Evolutionary conservation across 2,797 vertebrate genomes (phyloP).

Genomic region (Manis crassicaudata): DNA sequence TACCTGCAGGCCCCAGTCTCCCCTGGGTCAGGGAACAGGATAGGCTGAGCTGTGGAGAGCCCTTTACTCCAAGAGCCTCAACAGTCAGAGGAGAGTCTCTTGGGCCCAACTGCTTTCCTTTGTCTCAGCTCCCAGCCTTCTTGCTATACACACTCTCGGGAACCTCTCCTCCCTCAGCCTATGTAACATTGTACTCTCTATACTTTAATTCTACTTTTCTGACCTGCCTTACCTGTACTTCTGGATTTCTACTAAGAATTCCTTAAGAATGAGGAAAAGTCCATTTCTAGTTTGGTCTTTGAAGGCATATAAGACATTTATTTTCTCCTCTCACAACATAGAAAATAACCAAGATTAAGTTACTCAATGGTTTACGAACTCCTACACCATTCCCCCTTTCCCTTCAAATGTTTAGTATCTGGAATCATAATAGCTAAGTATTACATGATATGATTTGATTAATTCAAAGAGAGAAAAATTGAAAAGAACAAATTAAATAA

Average conservation of each 20-base stretch:
- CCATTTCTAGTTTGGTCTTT: background rate
- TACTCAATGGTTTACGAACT: background rate
- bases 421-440: slow-evolving; percentile 26
- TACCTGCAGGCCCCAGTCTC: background rate
- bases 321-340: background rate
- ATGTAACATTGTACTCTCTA: background rate
- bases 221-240: background rate
- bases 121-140: background rate
- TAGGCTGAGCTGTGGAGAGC: background rate
- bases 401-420: slow-evolving; percentile 27
- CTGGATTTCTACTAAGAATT: background rate
- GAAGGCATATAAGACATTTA: background rate
- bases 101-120: background rate
- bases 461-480: background rate
- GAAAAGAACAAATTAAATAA: background rate
- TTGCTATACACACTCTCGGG: background rate
- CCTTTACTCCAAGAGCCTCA: background rate
- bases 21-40: background rate
- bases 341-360: background rate
- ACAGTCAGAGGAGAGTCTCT: background rate
- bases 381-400: background rate
- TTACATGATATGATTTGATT: background rate
- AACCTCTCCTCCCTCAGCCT: background rate
- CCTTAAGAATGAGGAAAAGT: background rate
- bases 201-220: background rate